Base-by-base conservation (phyloP, 2,113 vertebrate species). In the Phaetusa simplex region DNA sequence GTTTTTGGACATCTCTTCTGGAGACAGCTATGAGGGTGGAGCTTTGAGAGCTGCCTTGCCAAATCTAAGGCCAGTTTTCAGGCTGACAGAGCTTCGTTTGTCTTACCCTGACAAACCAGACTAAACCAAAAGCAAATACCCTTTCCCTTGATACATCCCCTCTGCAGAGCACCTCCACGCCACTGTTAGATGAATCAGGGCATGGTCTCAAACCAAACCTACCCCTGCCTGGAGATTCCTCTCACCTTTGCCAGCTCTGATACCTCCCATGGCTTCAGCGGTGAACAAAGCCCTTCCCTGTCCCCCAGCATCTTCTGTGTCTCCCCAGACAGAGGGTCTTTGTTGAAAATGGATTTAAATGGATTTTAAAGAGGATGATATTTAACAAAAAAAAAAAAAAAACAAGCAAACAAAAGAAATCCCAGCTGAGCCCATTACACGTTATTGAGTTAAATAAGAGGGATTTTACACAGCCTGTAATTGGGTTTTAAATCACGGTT, bases 401-500 rank as follows among this genome's bases (percentile, higher is more conserved):
- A 34, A 5, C 52, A 93, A 59, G 24, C 30, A 64, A 86, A 74
- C 67, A 76, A 69, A 93, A 89, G 50, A 91, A 91, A 86, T 93
- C 94, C 86, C 91, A 95, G 52, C 72, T 94, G 91, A 97, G 86
- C 83, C 56, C 59, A 61, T 95, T 91, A 61, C 38, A 72, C 0
- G 4, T 87, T 56, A 65, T 5, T 79, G 69, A 95, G 70, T 69
- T 96, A 87, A 95, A 93, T 71, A 61, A 93, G 26, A 69, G 61
- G 72, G 65, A 76, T 95, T 97, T 92, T 53, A 43, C 50, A 73
- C 20, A 14, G 91, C 34, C 47, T 81, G 67, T 92, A 93, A 88
- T 47, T 94, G 92, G 45, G 69, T 69, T 95, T 95, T 84, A 84
- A 97, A 76, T 92, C 88, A 69, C 19, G 69, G 59, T 76, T 95